Evolutionary conservation across 1,140 invertebrate species (phyloP).

Genomic region (Dendrolimus punctatus): DNA sequence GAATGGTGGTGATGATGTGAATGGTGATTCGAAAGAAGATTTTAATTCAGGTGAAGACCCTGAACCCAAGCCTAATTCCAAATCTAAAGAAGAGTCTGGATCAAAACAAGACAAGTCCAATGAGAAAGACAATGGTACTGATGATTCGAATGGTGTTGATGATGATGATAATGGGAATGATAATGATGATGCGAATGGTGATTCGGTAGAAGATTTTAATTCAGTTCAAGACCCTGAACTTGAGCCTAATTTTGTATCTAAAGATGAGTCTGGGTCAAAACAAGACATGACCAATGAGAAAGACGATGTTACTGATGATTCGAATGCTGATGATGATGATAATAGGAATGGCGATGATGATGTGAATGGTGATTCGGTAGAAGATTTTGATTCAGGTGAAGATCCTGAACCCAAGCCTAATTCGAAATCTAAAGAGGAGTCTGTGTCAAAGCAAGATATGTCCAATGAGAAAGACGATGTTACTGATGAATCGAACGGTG

Average conservation of each 20-base stretch:
- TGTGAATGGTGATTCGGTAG: conserved; percentile 14
- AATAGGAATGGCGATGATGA: conserved; percentile 31
- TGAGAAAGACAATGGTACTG: no score
- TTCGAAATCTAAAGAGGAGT: no score
- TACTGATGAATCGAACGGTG: conserved; percentile 6
- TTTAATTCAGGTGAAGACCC: no score
- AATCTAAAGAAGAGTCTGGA: no score
- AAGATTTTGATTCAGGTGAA: no score
- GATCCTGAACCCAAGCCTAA: no score
- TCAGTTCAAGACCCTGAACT: no score
- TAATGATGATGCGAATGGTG: conserved; percentile 17
- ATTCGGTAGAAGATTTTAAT: neutral
- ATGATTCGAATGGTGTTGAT: conserved; percentile 11
- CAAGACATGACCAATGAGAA: neutral
- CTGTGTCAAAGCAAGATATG: no score
- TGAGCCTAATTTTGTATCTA: no score
- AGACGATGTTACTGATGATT: conserved; percentile 18
- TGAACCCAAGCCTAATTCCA: no score
- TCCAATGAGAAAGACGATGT: no score
- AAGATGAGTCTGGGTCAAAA: neutral
- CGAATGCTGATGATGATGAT: conserved; percentile 22
- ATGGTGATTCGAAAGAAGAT: conserved; percentile 10
- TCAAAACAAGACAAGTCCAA: no score
- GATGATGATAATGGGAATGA: conserved; percentile 7
- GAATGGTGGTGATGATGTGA: conserved; percentile 13